phyloP scores from a whole-genome alignment of 2,113 vertebrate species.

The Chrysochloris asiatica region DNA sequence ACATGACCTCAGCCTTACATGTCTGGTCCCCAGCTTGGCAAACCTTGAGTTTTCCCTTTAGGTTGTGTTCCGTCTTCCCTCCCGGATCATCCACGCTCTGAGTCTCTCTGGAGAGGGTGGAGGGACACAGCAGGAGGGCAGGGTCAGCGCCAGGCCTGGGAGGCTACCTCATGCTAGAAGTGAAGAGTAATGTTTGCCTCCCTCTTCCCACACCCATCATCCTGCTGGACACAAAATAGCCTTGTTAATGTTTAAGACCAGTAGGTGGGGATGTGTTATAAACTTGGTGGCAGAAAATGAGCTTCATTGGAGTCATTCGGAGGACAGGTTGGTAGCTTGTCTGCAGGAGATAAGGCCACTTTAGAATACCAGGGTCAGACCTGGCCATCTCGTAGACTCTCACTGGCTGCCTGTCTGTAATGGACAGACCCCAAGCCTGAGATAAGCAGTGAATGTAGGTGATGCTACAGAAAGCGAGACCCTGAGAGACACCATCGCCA shows the following conservation, averaged over 20 bases:
- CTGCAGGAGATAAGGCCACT: not conserved
- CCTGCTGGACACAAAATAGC: constrained; percentile 9
- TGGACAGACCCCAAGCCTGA: not conserved
- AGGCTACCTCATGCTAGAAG: not conserved
- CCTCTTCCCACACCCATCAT: not conserved
- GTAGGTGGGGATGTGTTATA: constrained; percentile 85
- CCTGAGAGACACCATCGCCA: not conserved
- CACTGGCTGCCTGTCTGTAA: not conserved
- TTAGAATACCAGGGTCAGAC: not conserved
- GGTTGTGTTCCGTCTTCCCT: not conserved
- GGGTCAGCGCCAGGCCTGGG: not conserved
- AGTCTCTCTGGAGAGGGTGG: not conserved
- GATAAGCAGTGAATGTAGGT: fast-evolving
- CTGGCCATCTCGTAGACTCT: not conserved
- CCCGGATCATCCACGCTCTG: not conserved
- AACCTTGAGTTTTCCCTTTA: not conserved
- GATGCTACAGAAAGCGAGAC: not conserved
- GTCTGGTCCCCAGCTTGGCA: too few species aligned
- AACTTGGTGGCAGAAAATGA: constrained; percentile 76
- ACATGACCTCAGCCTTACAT: not conserved
- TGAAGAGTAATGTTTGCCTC: not conserved
- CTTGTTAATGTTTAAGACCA: constrained; percentile 74
- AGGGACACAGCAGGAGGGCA: not conserved
- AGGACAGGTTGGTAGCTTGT: not conserved
- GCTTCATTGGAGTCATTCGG: constrained; percentile 62